Percentiles rank a stretch among this genome's conserved stretches.
phyloP scores from a whole-genome alignment of 2,888 invertebrate species.

The Aporophyla nigra region DNA sequence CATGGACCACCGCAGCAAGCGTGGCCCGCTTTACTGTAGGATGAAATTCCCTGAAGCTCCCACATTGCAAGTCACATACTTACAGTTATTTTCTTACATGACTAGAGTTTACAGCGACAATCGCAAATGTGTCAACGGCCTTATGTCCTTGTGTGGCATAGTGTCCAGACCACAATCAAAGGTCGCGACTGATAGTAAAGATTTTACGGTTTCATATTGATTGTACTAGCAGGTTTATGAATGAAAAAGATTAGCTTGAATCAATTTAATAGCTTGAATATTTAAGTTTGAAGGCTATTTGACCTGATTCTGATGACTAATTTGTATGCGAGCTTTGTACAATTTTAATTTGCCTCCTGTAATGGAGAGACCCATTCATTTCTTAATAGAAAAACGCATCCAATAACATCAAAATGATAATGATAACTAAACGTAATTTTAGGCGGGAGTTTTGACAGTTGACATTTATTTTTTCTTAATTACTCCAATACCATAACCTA shows the following conservation, averaged over 20 bases:
- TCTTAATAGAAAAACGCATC: constrained; percentile 2
- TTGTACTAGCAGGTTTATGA: constrained; percentile 21
- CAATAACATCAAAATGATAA: neutral
- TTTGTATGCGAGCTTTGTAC: constrained; percentile 9
- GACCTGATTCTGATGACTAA: constrained; percentile 14
- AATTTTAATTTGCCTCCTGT: constrained; percentile 4
- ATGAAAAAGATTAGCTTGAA: constrained; percentile 34
- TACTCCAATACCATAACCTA: constrained; percentile 46
- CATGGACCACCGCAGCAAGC: no score
- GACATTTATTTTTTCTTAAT: constrained; percentile 48
- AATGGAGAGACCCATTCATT: neutral
- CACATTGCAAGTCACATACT: neutral
- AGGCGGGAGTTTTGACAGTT: constrained; percentile 32
- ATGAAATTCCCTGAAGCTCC: neutral
- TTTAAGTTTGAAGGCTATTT: constrained; percentile 31
- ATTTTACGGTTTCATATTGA: constrained; percentile 45
- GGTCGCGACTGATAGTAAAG: constrained; percentile 41
- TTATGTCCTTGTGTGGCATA: constrained; percentile 76
- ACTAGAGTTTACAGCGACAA: neutral
- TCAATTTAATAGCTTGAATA: constrained; percentile 42
- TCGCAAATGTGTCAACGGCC: neutral
- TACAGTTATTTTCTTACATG: neutral
- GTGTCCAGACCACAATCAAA: constrained; percentile 35
- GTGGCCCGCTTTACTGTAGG: no score
- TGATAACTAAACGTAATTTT: constrained; percentile 13